Percentiles rank a stretch among this genome's conserved stretches.
Conservation (phyloP, 2,888 invertebrate species). For the Hedychridium roseum region DNA sequence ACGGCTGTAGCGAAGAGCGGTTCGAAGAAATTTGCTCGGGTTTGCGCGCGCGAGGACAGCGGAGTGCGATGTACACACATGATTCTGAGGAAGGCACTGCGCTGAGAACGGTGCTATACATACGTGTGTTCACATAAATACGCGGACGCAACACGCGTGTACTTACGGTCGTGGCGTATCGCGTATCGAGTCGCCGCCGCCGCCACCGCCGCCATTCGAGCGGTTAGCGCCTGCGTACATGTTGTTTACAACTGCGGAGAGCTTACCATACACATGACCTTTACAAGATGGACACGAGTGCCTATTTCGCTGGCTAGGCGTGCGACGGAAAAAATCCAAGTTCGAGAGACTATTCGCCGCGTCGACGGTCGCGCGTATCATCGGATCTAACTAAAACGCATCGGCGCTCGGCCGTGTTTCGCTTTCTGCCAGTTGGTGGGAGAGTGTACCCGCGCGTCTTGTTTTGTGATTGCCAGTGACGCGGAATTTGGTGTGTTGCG, state of each 20-base stretch:
- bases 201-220: conserved; percentile 46
- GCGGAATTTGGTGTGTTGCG: conserved; percentile 32
- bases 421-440: no score
- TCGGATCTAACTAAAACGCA: conserved; percentile 12
- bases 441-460: no score
- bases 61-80: no score
- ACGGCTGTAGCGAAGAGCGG: no score
- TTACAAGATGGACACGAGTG: conserved; percentile 63
- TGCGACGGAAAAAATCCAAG: conserved; percentile 38
- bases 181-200: conserved; percentile 46
- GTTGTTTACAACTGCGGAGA: conserved; percentile 64
- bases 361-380: conserved; percentile 19
- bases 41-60: no score
- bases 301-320: conserved; percentile 49
- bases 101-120: no score
- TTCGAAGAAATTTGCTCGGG: no score
- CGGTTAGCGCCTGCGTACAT: conserved; percentile 60
- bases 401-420: conserved; percentile 14
- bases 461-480: conserved; percentile 24
- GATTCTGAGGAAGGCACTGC: no score
- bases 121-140: no score
- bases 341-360: conserved; percentile 17
- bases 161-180: conserved; percentile 44
- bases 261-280: conserved; percentile 62
- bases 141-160: conserved; percentile 13